Evolutionary conservation across 2,888 invertebrate species (phyloP), one percentile per base, ranked within the genome.

Genomic region (Amphipoea lucens): DNA sequence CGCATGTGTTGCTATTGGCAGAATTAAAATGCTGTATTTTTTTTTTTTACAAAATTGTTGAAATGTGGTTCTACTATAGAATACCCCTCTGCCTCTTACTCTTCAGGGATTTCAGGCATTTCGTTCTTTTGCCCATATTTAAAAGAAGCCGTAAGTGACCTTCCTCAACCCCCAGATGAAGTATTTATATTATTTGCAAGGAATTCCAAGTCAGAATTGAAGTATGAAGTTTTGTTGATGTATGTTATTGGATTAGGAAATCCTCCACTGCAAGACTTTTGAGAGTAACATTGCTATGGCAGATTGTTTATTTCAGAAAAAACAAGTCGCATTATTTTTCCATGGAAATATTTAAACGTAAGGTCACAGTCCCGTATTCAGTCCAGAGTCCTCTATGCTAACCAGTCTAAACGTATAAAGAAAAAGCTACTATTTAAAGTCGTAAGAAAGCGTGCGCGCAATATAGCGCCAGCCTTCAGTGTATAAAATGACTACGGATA

Each of bases 401-500:
- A 36, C 14, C 6, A 9, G 14, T 57, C 17, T 11, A 17, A 75
- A 54, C 45, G 67, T 3, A 20, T 65, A n/a, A 17, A n/a, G 29
- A 20, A n/a, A 48, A 60, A 11, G n/a, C 45, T 40, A 29, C 57
- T 5, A 45, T 68, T 29, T 48, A 17, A 42, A 66, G 11, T 7
- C n/a, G 36, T 23, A 23, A 7, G 12, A 9, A 48, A 17, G 40
- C 45, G 60, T 60, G 9, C 45, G 66, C 40, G 45, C 66, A 62
- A 40, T n/a, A 5, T 14, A 66, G 3, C 14, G 23, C 0, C 4
- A 67, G 45, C 48, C 4, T 45, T 60, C 45, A 60, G 45, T 54
- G 36, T 12, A 12, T 79, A 54, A 67, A 45, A 42, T 9, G 4
- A 23, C n/a, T 40, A 23, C 23, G 9, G 51, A 54, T 71, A 86